Base-by-base conservation (phyloP, 1,140 invertebrate species). In the Neodiprion virginianus region DNA sequence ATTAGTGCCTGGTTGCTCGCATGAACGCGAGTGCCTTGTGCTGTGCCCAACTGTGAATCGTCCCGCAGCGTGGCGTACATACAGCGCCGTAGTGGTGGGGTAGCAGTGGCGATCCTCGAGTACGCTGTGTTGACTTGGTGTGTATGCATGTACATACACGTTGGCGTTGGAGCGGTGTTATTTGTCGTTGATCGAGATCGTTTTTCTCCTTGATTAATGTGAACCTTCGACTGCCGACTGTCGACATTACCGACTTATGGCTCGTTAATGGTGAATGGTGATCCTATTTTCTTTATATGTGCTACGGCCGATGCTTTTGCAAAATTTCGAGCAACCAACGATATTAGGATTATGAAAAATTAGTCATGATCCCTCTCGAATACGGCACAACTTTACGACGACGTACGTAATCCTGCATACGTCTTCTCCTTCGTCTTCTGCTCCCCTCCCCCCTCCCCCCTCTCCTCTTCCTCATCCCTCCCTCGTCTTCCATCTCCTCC, bases 1-100 rank as follows among this genome's bases (percentile, higher is more conserved):
- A 40, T 40, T 40, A 40, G 28, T 40, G 28, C 28, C 28, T 61
- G 53, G 53, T 8, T 61, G 53, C 53, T 61, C 53, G 53, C n/a
- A 17, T 61, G 28, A 40, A 40, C 28, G 28, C 28, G 28, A 40
- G 28, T 40, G 28, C 28, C 28, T 40, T 40, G 28, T 61, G 11
- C n/a, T 17, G 53, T 61, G 53, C 53, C 53, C 53, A 61, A 61
- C 53, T 61, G 53, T 61, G 53, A 61, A 61, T 17, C n/a, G 53
- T 61, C 53, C 53, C 53, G 4, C 28, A 40, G 28, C 28, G 28
- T 40, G 28, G 28, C 53, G 11, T 61, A 61, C 53, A 12, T 17
- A 12, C 53, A 61, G 11, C 53, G 53, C 11, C 53, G 8, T 61
- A 61, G 53, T 61, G 53, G 11, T 17, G 53, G 11, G n/a, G 53